Conservation (phyloP, 2,797 vertebrate genomes). For the Argya squamiceps region DNA sequence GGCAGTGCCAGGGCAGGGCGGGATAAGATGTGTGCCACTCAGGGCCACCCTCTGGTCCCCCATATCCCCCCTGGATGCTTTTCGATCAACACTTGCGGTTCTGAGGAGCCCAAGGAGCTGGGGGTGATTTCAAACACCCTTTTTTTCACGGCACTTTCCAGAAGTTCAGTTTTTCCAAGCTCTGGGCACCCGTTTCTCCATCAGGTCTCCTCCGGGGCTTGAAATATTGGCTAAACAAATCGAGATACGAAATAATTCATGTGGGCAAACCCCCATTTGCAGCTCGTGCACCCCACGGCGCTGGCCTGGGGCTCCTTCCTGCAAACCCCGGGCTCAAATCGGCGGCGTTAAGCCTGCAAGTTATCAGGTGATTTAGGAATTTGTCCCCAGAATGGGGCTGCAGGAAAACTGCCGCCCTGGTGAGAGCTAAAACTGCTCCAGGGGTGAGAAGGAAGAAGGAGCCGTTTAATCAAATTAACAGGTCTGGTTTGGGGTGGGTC, state of each 20-base stretch:
- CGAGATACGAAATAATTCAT: fast-evolving
- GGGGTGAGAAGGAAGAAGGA: background rate
- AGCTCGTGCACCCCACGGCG: background rate
- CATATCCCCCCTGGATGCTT: fast-evolving
- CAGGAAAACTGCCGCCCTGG: background rate
- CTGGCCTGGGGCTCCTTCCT: fast-evolving
- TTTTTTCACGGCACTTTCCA: background rate
- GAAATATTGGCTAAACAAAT: background rate
- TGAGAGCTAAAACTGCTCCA: background rate
- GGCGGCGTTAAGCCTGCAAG: background rate
- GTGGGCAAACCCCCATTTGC: background rate
- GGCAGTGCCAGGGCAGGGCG: background rate
- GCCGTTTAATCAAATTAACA: background rate
- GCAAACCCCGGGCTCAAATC: background rate
- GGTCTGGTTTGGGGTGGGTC: background rate
- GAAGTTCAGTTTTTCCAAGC: background rate
- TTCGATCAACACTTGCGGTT: fast-evolving
- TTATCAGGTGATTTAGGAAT: conserved; percentile 45
- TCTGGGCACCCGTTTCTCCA: background rate
- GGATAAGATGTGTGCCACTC: background rate
- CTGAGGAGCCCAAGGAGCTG: background rate
- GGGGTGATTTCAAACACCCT: background rate
- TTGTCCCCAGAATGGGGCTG: background rate
- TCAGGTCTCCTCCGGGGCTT: background rate
- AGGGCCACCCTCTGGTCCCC: background rate